Evolutionary conservation across 2,113 vertebrate genomes (phyloP).

Genomic region (Phyllopteryx taeniolatus): DNA sequence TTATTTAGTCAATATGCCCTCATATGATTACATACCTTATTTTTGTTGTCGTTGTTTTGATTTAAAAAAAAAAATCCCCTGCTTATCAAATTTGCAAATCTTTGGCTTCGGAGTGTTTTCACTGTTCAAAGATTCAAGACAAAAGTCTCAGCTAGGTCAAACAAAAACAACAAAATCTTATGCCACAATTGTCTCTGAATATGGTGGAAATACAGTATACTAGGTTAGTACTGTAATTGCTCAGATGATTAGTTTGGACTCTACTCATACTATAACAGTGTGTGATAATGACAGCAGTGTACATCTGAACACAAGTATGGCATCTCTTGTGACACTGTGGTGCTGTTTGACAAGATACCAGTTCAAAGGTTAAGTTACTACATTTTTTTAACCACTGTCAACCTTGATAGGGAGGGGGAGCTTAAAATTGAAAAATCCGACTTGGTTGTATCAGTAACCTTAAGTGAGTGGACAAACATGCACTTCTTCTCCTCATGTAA

Average conservation of each 20-base stretch:
- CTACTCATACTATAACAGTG: not conserved
- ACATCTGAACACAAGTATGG: not conserved
- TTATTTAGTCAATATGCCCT: no score
- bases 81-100: no score
- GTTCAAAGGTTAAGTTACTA: not conserved
- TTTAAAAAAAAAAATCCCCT: no score
- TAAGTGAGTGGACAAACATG: constrained; percentile 28
- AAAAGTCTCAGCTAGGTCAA: no score
- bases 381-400: constrained; percentile 22
- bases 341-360: not conserved
- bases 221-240: no score
- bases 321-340: not conserved
- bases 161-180: no score
- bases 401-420: constrained; percentile 25
- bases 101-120: no score
- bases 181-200: no score
- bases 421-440: constrained; percentile 33
- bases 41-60: no score
- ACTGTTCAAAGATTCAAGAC: no score
- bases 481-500: constrained; percentile 8
- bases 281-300: not conserved
- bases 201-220: no score
- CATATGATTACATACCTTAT: no score
- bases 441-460: constrained; percentile 39
- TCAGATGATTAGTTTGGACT: not conserved